Conservation (phyloP, 2,888 invertebrate species). For the Nomada flava region DNA sequence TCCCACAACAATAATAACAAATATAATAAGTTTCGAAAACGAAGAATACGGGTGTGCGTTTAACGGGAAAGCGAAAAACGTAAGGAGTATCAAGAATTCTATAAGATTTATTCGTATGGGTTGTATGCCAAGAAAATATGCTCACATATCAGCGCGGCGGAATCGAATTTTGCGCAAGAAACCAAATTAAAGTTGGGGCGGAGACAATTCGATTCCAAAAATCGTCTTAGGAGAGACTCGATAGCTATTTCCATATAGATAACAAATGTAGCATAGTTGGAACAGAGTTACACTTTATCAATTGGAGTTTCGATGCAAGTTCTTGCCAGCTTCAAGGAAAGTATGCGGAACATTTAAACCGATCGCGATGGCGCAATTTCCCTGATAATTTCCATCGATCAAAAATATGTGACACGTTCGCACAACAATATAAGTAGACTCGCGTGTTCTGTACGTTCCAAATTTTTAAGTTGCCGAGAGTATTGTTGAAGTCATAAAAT, state of each 20-base stretch:
- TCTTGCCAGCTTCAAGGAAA: conserved; percentile 14
- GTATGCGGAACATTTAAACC: conserved; percentile 9
- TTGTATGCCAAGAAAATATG: conserved; percentile 52
- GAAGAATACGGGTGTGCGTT: conserved; percentile 14
- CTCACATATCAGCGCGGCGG: conserved; percentile 41
- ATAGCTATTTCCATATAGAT: conserved; percentile 56
- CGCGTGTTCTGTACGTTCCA: background rate
- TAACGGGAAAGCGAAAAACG: conserved; percentile 1
- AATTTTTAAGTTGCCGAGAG: background rate
- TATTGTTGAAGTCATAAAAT: too few relatives aligned
- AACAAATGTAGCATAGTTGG: conserved; percentile 44
- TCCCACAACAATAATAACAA: too few relatives aligned
- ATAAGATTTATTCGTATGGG: conserved; percentile 54
- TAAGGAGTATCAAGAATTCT: conserved; percentile 10
- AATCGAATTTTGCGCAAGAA: conserved; percentile 51
- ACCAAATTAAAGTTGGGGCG: conserved; percentile 52
- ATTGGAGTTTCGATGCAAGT: conserved; percentile 37
- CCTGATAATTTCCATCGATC: conserved; percentile 26
- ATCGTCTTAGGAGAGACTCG: conserved; percentile 40
- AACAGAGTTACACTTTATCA: conserved; percentile 48
- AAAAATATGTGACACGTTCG: background rate
- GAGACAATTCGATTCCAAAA: conserved; percentile 57
- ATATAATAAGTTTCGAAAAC: background rate
- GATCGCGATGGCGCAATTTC: background rate
- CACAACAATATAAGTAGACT: background rate